Evolutionary conservation across 1,140 invertebrate genomes (phyloP), one percentile per base, ranked within the genome.

Genomic region (Sitodiplosis mosellana): DNA sequence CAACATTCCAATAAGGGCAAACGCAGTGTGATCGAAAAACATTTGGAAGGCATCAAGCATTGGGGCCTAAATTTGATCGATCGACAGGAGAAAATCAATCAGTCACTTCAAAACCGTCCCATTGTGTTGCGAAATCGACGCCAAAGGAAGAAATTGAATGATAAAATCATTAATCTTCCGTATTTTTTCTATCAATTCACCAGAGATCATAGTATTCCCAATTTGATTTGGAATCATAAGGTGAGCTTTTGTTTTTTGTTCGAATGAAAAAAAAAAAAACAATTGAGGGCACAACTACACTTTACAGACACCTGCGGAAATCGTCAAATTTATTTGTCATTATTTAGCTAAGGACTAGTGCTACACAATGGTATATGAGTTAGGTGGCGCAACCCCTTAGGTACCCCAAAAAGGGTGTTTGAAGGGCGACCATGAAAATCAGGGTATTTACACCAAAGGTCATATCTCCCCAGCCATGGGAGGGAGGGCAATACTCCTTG

Each of bases 151-250:
- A 96, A 96, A 68, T 60, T 56, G 7, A 80, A 81, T 37, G 83
- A 85, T 56, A 81, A 83, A 8, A 50, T 64, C 47, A 53, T 64
- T 14, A 99, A 99, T 71, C 91, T 90, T 83, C 73, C 76, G 21
- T 70, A 93, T 45, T 95, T 99, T 69, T 98, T 94, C 65, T 92
- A 92, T 60, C 85, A 92, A 63, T 99, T 99, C 67, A 80, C 79
- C 60, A 77, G 82, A 61, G 92, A 99, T 70, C 94, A 99, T 66
- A 79, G 87, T 22, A 73, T 93, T 61, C 88, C 95, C 5, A 95
- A 99, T 70, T 73, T 99, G 7, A 95, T 99, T 56, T 99, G 95
- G 95, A 99, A 99, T 70, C 91, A 93, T 59, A 94, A 92, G 65
- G 85, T 85, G 60, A 38, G 12, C 14, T 27, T 27, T 27, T 27